Conservation (phyloP, 1,140 invertebrate genomes). For the Pseudomyrmex concolor region DNA sequence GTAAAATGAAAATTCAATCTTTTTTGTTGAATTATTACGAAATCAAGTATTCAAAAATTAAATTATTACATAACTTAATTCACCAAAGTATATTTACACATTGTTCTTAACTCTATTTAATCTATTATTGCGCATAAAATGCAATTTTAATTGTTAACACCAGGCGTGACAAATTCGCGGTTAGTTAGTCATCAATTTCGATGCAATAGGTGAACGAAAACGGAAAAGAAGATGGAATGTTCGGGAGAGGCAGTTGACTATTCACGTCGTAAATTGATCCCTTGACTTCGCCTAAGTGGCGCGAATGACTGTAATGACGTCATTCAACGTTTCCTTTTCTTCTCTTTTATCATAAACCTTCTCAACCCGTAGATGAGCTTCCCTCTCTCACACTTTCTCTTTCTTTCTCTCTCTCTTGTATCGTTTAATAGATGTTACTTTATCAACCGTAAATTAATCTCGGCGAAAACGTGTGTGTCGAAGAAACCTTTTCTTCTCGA, state of each 20-base stretch:
- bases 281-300: constrained; percentile 76
- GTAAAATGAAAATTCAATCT: background rate
- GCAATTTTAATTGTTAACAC: background rate
- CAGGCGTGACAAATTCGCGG: background rate
- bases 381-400: constrained; percentile 9
- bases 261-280: constrained; percentile 79
- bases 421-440: constrained; percentile 23
- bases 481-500: background rate
- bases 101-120: constrained; percentile 4
- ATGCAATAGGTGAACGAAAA: constrained; percentile 20
- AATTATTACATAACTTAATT: background rate
- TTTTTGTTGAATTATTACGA: background rate
- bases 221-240: constrained; percentile 38
- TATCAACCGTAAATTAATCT: constrained; percentile 39
- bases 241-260: constrained; percentile 64
- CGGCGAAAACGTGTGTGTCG: background rate
- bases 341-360: constrained; percentile 55
- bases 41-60: background rate
- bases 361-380: constrained; percentile 4
- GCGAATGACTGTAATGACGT: constrained; percentile 77
- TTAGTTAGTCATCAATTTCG: constrained; percentile 12
- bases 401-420: background rate
- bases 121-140: background rate
- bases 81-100: background rate
- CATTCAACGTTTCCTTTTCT: constrained; percentile 57